Conservation (phyloP, 2,797 vertebrate genomes). For the Clarias pachynema region DNA sequence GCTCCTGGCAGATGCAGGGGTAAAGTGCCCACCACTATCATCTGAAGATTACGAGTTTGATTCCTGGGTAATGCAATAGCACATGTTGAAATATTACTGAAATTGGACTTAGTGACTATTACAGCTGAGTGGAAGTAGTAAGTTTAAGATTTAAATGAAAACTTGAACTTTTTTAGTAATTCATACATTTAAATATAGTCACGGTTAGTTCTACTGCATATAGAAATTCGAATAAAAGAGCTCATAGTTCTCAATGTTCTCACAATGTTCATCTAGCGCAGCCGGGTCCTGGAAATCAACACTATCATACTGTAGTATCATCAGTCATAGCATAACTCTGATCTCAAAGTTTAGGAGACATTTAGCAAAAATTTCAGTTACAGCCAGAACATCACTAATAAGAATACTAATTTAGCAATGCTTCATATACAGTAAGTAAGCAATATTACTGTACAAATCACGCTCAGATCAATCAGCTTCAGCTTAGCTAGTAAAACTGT, state of each 20-base stretch:
- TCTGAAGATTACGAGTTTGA: too few relatives aligned
- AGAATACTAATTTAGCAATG: too few relatives aligned
- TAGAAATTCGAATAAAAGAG: too few relatives aligned
- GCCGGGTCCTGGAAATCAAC: not conserved
- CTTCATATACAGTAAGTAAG: not conserved
- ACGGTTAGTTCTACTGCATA: not conserved
- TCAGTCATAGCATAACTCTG: not conserved
- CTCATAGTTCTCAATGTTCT: too few relatives aligned
- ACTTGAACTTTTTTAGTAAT: not conserved
- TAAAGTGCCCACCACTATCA: not conserved
- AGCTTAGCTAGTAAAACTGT: not conserved
- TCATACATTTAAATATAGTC: not conserved
- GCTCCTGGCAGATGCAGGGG: not conserved
- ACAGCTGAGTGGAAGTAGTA: not conserved
- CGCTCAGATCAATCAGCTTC: not conserved
- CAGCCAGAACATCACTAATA: not conserved
- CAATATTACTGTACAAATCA: not conserved
- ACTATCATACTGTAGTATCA: not conserved
- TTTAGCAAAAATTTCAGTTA: not conserved
- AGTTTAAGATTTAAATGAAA: not conserved
- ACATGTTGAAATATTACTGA: not conserved
- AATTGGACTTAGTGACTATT: not conserved
- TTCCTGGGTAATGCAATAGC: too few relatives aligned
- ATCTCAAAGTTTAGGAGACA: not conserved
- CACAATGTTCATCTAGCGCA: not conserved